Evolutionary conservation across 2,113 vertebrate species (phyloP).

Genomic region (Pelmatolapia mariae): DNA sequence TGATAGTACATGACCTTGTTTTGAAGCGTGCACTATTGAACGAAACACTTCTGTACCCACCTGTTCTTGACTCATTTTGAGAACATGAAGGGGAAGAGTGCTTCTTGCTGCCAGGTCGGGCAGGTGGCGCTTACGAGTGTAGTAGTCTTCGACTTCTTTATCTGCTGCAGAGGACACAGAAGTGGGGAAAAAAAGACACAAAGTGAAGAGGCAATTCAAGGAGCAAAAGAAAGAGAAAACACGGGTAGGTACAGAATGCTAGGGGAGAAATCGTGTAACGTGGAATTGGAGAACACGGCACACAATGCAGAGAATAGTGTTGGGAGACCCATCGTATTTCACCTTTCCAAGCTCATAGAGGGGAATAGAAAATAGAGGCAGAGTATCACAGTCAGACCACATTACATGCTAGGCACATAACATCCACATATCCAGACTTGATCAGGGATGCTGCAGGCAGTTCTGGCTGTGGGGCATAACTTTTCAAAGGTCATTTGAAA

Average conservation of each 20-base stretch:
- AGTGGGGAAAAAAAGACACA: not conserved
- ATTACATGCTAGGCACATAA: slow-evolving; percentile 59
- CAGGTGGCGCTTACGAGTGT: slow-evolving; percentile 89
- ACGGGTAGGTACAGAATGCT: not conserved
- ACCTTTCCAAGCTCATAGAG: slow-evolving; percentile 34
- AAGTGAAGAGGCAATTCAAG: not conserved
- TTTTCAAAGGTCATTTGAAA: slow-evolving; percentile 52
- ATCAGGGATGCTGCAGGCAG: slow-evolving; percentile 43
- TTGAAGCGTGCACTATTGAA: not conserved
- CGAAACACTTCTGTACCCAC: slow-evolving; percentile 53
- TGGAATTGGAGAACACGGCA: not conserved
- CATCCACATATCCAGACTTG: slow-evolving; percentile 31
- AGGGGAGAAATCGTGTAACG: not conserved
- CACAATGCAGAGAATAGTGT: slow-evolving; percentile 18
- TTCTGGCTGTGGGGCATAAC: slow-evolving; percentile 44
- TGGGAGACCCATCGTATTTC: slow-evolving; percentile 19
- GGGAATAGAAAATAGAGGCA: slow-evolving; percentile 37
- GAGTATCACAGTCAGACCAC: slow-evolving; percentile 11
- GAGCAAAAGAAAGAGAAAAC: not conserved
- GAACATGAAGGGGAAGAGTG: slow-evolving; percentile 94
- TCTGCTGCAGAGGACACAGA: slow-evolving; percentile 76
- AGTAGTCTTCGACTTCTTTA: slow-evolving; percentile 96
- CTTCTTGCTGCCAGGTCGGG: slow-evolving; percentile 91
- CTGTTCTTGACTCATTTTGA: slow-evolving; percentile 90
- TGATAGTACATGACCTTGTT: not conserved